phyloP scores from a whole-genome alignment of 2,888 invertebrate species.

The Oasisia sp. region DNA sequence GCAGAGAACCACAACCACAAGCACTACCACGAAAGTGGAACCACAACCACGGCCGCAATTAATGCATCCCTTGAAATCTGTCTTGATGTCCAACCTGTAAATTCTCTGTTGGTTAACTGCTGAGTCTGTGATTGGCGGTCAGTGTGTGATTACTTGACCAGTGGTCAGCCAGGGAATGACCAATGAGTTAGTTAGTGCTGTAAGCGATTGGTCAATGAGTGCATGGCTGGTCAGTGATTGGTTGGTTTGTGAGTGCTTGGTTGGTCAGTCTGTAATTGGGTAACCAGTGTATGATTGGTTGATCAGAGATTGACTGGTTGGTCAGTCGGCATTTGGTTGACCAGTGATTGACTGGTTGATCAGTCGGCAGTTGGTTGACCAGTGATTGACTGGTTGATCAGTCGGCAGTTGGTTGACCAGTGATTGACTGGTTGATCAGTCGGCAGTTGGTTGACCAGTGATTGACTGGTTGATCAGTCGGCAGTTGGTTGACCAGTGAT shows the following conservation, averaged over 20 bases:
- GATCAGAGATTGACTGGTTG: too few species aligned
- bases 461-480: too few species aligned
- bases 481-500: too few species aligned
- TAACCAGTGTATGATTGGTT: too few species aligned
- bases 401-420: too few species aligned
- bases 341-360: too few species aligned
- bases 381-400: too few species aligned
- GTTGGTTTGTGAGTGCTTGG: background rate
- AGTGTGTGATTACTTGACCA: too few species aligned
- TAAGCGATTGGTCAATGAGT: background rate
- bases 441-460: too few species aligned
- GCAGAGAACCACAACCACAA: constrained; percentile 11
- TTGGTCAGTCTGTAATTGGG: background rate
- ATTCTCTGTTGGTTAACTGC: background rate
- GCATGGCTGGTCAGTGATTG: background rate
- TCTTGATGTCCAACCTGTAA: background rate
- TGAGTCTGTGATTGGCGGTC: background rate
- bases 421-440: too few species aligned
- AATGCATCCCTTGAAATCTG: background rate
- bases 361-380: too few species aligned
- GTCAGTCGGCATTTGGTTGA: too few species aligned
- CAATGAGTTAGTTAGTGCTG: background rate
- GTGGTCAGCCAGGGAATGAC: background rate
- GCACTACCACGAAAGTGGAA: background rate
- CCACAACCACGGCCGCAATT: background rate